These are phyloP conservation scores for Drosophila kohkoa DNA, from an alignment of 1,140 invertebrate species.

Conservation along the genomic window DNA sequence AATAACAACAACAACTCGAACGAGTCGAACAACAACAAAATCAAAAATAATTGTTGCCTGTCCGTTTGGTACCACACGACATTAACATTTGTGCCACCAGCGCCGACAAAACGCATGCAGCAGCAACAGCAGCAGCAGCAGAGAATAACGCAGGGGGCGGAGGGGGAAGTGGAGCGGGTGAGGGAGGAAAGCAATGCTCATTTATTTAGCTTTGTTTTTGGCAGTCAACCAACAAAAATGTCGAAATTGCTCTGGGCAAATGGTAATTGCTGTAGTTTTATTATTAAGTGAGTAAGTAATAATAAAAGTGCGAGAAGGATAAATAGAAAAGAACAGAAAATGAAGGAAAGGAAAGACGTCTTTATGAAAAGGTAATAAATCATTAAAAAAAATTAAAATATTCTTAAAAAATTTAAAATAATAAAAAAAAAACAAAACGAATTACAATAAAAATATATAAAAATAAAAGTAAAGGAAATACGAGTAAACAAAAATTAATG, in stretches of 20 bases:
- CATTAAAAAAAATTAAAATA: not conserved
- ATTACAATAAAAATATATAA: not conserved
- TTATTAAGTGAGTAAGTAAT: not conserved
- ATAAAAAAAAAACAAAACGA: not conserved
- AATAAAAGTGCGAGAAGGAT: not conserved
- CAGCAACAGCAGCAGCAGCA: not conserved
- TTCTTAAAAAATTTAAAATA: not conserved
- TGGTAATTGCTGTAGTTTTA: not conserved
- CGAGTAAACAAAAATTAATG: not conserved
- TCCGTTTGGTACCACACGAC: slow-evolving; percentile 54
- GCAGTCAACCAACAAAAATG: slow-evolving; percentile 36
- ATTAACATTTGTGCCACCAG: slow-evolving; percentile 73
- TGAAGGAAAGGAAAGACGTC: not conserved
- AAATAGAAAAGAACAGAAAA: not conserved
- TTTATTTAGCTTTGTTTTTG: slow-evolving; percentile 32
- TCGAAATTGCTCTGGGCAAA: slow-evolving; percentile 6
- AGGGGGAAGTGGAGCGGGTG: not conserved
- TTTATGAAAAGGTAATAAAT: not conserved
- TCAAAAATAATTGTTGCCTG: slow-evolving; percentile 37
- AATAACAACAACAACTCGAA: slow-evolving; percentile 6
- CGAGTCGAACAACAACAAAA: slow-evolving; percentile 20
- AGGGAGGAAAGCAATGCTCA: slow-evolving; percentile 5
- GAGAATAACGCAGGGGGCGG: not conserved
- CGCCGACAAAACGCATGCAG: slow-evolving; percentile 43
- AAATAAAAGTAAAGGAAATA: not conserved